Percentiles rank a stretch among this genome's conserved stretches.
Evolutionary conservation across 2,113 vertebrate species (phyloP).

Genomic region (Eptatretus burgeri): DNA sequence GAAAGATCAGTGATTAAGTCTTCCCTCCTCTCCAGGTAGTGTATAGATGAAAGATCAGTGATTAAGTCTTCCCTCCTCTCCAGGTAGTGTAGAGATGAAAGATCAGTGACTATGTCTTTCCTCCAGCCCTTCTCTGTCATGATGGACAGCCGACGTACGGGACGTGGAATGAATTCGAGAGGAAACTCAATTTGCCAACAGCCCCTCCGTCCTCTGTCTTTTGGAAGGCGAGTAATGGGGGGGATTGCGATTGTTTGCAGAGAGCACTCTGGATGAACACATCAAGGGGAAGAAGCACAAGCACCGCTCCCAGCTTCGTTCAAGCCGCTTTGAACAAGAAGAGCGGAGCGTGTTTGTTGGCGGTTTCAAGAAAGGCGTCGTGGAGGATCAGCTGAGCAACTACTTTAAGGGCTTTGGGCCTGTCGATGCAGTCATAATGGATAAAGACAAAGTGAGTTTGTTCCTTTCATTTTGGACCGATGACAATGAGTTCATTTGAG

Average conservation of each 20-base stretch:
- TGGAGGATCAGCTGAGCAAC: conserved; percentile 21
- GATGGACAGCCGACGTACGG: no score
- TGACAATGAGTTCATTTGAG: not conserved
- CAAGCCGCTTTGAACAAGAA: conserved; percentile 28
- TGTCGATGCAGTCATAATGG: conserved; percentile 39
- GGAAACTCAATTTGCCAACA: no score
- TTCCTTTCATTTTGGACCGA: not conserved
- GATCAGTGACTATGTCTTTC: no score
- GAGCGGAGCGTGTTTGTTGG: conserved; percentile 50
- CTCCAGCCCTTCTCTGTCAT: no score
- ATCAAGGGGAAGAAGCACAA: conserved; percentile 37
- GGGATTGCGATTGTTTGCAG: conserved; percentile 14
- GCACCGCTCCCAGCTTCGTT: conserved; percentile 23
- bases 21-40: no score
- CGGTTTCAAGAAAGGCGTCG: conserved; percentile 28
- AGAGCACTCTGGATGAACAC: conserved; percentile 31
- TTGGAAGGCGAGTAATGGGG: not conserved
- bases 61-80: no score
- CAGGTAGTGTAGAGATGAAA: no score
- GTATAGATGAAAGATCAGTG: no score
- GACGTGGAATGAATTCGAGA: no score
- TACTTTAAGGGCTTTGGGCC: conserved; percentile 38
- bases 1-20: no score
- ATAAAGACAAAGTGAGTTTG: conserved; percentile 42
- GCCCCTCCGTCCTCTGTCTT: not conserved